These are phyloP conservation scores for Phyllotreta striolata DNA, from an alignment of 2,888 invertebrate species.

Conservation along the genomic window DNA sequence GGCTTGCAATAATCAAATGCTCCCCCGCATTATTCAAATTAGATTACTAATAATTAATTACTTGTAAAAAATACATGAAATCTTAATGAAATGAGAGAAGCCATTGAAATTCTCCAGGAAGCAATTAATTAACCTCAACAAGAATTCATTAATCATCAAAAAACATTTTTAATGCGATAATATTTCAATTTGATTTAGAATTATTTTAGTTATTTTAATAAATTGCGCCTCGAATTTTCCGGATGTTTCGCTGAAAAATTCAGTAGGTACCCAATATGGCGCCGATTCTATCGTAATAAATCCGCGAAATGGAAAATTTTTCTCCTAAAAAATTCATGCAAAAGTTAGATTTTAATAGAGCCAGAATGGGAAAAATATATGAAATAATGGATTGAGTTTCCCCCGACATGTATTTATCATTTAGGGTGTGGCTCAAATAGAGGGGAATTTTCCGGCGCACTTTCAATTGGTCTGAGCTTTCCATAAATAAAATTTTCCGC, in stretches of 20 bases:
- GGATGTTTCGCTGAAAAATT: conserved; percentile 7
- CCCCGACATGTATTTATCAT: conserved; percentile 49
- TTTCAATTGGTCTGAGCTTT: conserved; percentile 15
- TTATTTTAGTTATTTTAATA: neutral
- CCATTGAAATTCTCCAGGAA: too few species aligned
- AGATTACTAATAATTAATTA: too few species aligned
- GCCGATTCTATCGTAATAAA: conserved; percentile 20
- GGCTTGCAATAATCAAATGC: too few species aligned
- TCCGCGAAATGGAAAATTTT: conserved; percentile 21
- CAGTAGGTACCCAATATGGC: neutral
- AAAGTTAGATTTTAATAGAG: conserved; percentile 27
- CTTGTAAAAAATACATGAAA: too few species aligned
- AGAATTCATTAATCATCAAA: too few species aligned
- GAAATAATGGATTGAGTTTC: conserved; percentile 46
- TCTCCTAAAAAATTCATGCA: conserved; percentile 23
- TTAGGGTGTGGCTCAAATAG: conserved; percentile 48
- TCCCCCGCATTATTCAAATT: too few species aligned
- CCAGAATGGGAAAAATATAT: conserved; percentile 28
- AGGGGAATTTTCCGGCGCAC: conserved; percentile 20
- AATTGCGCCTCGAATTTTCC: neutral
- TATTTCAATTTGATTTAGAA: too few species aligned
- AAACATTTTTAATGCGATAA: too few species aligned
- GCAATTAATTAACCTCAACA: too few species aligned
- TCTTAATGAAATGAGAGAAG: too few species aligned
- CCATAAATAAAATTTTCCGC: neutral